Conservation (phyloP, 1,140 invertebrate genomes). For the Maconellicoccus hirsutus region DNA sequence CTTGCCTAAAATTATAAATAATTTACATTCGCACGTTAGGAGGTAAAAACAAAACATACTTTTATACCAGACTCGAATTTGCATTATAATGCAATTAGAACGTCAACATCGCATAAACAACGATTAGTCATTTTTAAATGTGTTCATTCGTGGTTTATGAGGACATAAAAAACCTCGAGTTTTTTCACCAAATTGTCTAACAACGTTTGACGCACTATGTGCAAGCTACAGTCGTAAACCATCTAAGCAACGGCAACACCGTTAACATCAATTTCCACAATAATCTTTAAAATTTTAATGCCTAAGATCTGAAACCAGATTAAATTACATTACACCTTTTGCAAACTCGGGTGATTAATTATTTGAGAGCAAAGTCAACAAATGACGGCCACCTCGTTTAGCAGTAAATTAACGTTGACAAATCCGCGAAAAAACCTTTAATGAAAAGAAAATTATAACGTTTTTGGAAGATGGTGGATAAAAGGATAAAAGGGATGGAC, state of each 20-base stretch:
- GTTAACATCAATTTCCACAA: not conserved
- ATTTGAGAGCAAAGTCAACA: not conserved
- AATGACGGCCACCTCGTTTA: not conserved
- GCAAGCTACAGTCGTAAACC: too few species aligned
- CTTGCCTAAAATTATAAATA: not conserved
- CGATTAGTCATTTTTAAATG: not conserved
- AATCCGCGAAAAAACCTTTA: conserved; percentile 18
- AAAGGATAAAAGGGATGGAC: not conserved
- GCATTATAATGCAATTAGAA: not conserved
- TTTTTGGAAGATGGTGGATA: conserved; percentile 6
- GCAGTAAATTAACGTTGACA: conserved; percentile 17
- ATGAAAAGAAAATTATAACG: conserved; percentile 17
- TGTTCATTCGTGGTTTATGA: not conserved
- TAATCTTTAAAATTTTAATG: not conserved
- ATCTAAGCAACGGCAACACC: not conserved
- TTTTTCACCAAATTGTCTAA: not conserved
- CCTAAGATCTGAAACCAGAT: not conserved
- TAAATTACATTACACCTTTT: not conserved
- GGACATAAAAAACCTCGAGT: not conserved
- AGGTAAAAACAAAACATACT: not conserved
- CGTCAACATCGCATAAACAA: not conserved
- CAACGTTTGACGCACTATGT: too few species aligned
- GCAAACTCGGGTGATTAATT: conserved; percentile 13
- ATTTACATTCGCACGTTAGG: conserved; percentile 1
- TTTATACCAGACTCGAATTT: not conserved